A percentile compares a stretch with the other conserved stretches of the same genome.
phyloP scores from a whole-genome alignment of 2,113 vertebrate species.

The Tympanuchus pallidicinctus region DNA sequence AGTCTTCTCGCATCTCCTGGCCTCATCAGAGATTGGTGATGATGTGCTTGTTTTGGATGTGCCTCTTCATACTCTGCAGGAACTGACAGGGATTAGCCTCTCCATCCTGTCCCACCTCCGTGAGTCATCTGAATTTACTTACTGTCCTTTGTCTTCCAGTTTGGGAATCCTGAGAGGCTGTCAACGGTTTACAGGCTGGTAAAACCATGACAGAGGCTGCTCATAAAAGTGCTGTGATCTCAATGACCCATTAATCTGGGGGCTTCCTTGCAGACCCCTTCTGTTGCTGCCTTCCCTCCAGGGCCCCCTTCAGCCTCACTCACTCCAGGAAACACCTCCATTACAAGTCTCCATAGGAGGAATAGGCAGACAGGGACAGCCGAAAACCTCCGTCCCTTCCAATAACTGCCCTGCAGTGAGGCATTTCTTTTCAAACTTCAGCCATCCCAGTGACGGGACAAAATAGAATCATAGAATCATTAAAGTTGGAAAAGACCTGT shows the following conservation, averaged over 20 bases:
- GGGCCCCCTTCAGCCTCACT: neutral
- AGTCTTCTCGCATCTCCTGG: neutral
- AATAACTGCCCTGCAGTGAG: neutral
- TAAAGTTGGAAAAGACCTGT: too few species aligned
- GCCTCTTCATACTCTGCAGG: slow-evolving; percentile 27
- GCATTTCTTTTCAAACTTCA: neutral
- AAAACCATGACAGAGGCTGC: neutral
- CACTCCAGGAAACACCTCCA: neutral
- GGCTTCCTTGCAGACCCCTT: neutral
- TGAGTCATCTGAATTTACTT: slow-evolving; percentile 32
- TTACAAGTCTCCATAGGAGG: neutral
- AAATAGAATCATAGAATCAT: too few species aligned
- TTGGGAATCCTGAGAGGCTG: neutral
- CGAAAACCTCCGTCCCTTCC: neutral
- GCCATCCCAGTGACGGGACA: neutral
- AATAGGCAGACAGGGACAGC: neutral
- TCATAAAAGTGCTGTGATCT: neutral
- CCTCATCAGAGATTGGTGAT: neutral
- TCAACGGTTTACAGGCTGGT: too few species aligned
- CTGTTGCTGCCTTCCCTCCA: neutral
- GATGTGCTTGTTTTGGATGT: slow-evolving; percentile 57
- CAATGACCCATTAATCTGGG: neutral
- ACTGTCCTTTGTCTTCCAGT: neutral
- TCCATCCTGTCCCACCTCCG: slow-evolving; percentile 50
- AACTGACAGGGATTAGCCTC: slow-evolving; percentile 39